phyloP scores from a whole-genome alignment of 2,113 vertebrate genomes.

The Zeus faber region DNA sequence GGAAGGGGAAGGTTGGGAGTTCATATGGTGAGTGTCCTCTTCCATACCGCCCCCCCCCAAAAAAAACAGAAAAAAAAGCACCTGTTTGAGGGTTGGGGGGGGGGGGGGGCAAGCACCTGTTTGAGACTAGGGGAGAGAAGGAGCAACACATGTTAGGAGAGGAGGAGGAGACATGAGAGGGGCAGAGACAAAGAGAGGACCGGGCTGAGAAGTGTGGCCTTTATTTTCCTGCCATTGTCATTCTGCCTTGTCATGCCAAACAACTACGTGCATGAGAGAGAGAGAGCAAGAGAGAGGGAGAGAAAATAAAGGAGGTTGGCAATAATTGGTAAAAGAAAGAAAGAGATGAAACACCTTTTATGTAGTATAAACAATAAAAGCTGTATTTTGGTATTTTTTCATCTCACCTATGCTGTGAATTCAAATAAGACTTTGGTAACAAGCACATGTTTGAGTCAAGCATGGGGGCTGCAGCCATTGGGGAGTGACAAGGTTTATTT shows the following conservation, averaged over 20 bases:
- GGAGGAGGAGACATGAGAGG: slow-evolving; percentile 37
- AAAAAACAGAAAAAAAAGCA: slow-evolving; percentile 34
- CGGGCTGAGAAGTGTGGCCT: slow-evolving; percentile 62
- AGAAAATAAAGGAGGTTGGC: background rate
- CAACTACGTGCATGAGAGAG: slow-evolving; percentile 54
- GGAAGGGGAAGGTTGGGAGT: slow-evolving; percentile 70
- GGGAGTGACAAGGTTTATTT: too few species aligned
- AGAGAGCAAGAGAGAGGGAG: slow-evolving; percentile 1
- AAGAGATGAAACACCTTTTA: too few species aligned
- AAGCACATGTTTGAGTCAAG: too few species aligned
- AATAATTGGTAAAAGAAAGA: too few species aligned
- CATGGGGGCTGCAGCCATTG: too few species aligned
- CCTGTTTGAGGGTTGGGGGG: slow-evolving; percentile 64
- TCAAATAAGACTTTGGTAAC: too few species aligned
- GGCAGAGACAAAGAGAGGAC: slow-evolving; percentile 47
- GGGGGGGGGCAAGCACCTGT: slow-evolving; percentile 83
- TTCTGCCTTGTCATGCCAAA: slow-evolving; percentile 57
- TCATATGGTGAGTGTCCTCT: slow-evolving; percentile 75
- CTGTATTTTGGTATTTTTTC: too few species aligned
- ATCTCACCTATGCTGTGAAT: too few species aligned
- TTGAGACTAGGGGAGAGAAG: slow-evolving; percentile 46
- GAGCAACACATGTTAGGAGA: slow-evolving; percentile 51
- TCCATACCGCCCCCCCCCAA: slow-evolving; percentile 62
- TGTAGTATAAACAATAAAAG: too few species aligned
- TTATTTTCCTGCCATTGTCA: slow-evolving; percentile 60